These are phyloP conservation scores for Percopsis omiscomaycus DNA, from an alignment of 2,797 vertebrate species.

Conservation along the genomic window DNA sequence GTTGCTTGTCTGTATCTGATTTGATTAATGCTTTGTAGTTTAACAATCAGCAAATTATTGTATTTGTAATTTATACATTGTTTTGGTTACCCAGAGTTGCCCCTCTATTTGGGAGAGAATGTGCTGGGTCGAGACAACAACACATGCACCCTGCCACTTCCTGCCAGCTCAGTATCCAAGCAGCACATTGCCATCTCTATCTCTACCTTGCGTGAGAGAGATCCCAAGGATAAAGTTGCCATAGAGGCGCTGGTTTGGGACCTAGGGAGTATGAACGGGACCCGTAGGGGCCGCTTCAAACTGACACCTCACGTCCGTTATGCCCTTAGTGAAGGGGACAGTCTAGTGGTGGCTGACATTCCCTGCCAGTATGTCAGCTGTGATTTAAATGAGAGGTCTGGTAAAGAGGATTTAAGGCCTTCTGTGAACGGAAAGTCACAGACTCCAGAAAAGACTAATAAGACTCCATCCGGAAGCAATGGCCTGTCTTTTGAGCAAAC, in stretches of 20 bases:
- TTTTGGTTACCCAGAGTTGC: slow-evolving; percentile 74
- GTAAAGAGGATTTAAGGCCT: slow-evolving; percentile 15
- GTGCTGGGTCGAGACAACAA: slow-evolving; percentile 81
- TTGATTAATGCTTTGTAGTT: too few relatives aligned
- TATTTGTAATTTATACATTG: background rate
- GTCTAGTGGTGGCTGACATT: slow-evolving; percentile 84
- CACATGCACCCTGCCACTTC: slow-evolving; percentile 77
- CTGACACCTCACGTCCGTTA: slow-evolving; percentile 83
- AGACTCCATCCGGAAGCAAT: slow-evolving; percentile 37
- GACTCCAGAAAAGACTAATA: slow-evolving; percentile 13
- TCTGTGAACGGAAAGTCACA: slow-evolving; percentile 21
- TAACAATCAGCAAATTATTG: too few relatives aligned
- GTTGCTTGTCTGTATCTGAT: background rate
- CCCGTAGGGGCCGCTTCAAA: slow-evolving; percentile 78
- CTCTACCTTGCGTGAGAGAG: slow-evolving; percentile 61
- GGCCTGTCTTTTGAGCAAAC: slow-evolving; percentile 64
- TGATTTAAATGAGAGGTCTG: slow-evolving; percentile 10
- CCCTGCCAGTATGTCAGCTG: slow-evolving; percentile 80
- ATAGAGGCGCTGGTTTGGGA: slow-evolving; percentile 83
- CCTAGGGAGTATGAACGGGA: slow-evolving; percentile 86
- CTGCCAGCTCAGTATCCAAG: slow-evolving; percentile 83
- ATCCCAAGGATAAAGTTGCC: slow-evolving; percentile 19
- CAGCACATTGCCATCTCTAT: slow-evolving; percentile 82
- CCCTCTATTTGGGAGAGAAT: slow-evolving; percentile 84
- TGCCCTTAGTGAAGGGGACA: slow-evolving; percentile 78